Conservation (phyloP, 1,140 invertebrate species). For the Drosophila kanapiae region DNA sequence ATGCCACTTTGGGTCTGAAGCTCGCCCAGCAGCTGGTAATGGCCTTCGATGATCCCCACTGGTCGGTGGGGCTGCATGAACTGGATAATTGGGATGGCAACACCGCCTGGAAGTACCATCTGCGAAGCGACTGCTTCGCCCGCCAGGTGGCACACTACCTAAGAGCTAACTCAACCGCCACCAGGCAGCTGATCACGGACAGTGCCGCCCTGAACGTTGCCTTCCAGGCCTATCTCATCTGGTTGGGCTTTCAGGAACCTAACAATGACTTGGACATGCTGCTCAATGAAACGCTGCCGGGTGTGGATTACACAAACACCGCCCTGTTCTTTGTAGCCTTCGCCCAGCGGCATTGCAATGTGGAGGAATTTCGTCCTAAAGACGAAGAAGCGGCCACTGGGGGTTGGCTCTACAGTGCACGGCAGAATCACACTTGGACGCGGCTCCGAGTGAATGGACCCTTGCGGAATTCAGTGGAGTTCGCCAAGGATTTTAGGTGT, state of each 20-base stretch:
- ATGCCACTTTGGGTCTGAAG: constrained; percentile 96
- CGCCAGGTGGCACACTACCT: constrained; percentile 91
- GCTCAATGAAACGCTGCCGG: constrained; percentile 67
- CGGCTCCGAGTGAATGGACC: constrained; percentile 68
- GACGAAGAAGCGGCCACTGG: constrained; percentile 18
- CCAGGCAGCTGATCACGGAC: constrained; percentile 89
- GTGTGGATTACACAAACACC: constrained; percentile 72
- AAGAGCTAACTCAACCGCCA: constrained; percentile 87
- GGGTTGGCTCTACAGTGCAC: constrained; percentile 72
- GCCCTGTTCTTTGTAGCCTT: constrained; percentile 92
- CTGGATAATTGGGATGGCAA: constrained; percentile 96
- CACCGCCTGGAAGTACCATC: constrained; percentile 95
- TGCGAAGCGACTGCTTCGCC: constrained; percentile 94
- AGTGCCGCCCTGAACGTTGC: constrained; percentile 87
- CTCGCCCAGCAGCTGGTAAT: constrained; percentile 97
- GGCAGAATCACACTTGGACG: constrained; percentile 60
- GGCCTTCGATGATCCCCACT: constrained; percentile 98
- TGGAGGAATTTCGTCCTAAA: constrained; percentile 1
- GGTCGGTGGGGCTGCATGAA: constrained; percentile 90
- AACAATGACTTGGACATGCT: constrained; percentile 64
- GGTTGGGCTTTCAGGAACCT: constrained; percentile 69
- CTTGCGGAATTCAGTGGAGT: constrained; percentile 63
- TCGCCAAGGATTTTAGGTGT: constrained; percentile 70
- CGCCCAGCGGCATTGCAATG: constrained; percentile 86
- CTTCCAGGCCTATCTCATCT: constrained; percentile 86